A percentile compares a stretch with the other conserved stretches of the same genome.
Conservation (phyloP, 37 sponge, comb jelly and placozoan species). For the Cladorhizidae sp. region DNA sequence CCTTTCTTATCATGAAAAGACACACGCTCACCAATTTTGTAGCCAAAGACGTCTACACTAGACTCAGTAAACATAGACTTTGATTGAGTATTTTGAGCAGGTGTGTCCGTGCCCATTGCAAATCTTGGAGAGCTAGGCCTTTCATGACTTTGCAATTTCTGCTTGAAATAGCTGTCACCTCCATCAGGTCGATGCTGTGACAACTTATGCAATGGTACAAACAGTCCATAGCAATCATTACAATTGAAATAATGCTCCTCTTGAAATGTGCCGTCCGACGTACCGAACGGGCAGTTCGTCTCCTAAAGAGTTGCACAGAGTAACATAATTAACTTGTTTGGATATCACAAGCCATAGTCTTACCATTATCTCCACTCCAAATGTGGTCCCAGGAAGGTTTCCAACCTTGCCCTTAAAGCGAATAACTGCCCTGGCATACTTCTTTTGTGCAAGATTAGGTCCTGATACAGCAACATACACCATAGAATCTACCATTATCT, state of each 20-base stretch:
- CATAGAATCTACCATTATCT: constrained; percentile 19
- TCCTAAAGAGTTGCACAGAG: constrained; percentile 27
- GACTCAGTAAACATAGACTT: not conserved
- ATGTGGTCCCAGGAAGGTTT: constrained; percentile 32
- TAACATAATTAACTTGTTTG: not conserved
- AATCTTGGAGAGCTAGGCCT: not conserved
- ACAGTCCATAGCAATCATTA: constrained; percentile 51
- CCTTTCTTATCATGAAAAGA: constrained; percentile 18
- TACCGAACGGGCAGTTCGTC: constrained; percentile 27
- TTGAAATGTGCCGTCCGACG: constrained; percentile 43
- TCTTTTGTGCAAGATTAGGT: not conserved
- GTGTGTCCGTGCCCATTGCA: not conserved
- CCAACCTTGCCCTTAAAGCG: constrained; percentile 30
- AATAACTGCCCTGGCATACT: constrained; percentile 18
- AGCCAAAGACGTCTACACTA: not conserved
- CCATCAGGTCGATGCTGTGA: not conserved
- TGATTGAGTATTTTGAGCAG: not conserved
- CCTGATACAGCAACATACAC: constrained; percentile 29
- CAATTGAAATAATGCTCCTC: constrained; percentile 46
- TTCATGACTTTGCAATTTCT: too few relatives aligned
- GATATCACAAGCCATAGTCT: not conserved
- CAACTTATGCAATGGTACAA: constrained; percentile 50
- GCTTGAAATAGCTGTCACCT: not conserved
- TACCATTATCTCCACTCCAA: constrained; percentile 80
- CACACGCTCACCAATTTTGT: constrained; percentile 33